Base-by-base conservation (phyloP, 30 jellyfish, hydroid and myxozoan species). In the Aurelia sp. region DNA sequence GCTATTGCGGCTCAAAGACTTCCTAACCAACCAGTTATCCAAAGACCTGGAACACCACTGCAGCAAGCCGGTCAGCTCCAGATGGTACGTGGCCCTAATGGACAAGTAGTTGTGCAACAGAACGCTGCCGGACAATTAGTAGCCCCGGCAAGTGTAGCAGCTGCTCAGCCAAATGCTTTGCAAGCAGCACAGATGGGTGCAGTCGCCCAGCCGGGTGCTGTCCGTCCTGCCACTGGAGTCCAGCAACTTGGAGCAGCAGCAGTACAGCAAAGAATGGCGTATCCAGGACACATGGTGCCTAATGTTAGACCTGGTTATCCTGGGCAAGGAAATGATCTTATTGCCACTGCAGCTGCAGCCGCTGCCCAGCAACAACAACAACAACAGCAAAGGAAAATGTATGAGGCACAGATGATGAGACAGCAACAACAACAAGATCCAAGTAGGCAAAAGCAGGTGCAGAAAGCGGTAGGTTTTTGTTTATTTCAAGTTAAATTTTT, bases 361-460 rank as follows among this genome's bases (percentile, higher is more conserved):
- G 82, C 80, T 12, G 83, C 88, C 1, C 84, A 65, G 13, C 94
- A 85, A 30, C 96, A 86, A 76, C 96, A 87, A 31, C 96, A 76
- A 47, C 96, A 77, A 41, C 88, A 61, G 24, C 86, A 84, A 57
- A 67, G 96, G 67, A 88, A 78, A 41, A n/a, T 88, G 67, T 88
- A 66, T 72, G 96, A 88, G 58, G 96, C 96, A n/a, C 96, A 88
- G 71, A 27, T 88, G 81, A 76, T 88, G 85, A 68, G 96, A 44
- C 96, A 88, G 67, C 95, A 86, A 41, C 89, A 86, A 55, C 91
- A 81, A 63, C 89, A 84, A 63, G 93, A 84, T 65, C 88, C 93
- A 58, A 19, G 77, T 3, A 60, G 87, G 66, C 87, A 84, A 70
- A 84, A 71, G 24, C 93, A 71, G 17, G 79, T 84, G 62, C 93